Evolutionary conservation across 30 jellyfish, hydroid and myxozoan species (phyloP), one percentile per base, ranked within the genome.

Genomic region (Nemopilema nomurai): DNA sequence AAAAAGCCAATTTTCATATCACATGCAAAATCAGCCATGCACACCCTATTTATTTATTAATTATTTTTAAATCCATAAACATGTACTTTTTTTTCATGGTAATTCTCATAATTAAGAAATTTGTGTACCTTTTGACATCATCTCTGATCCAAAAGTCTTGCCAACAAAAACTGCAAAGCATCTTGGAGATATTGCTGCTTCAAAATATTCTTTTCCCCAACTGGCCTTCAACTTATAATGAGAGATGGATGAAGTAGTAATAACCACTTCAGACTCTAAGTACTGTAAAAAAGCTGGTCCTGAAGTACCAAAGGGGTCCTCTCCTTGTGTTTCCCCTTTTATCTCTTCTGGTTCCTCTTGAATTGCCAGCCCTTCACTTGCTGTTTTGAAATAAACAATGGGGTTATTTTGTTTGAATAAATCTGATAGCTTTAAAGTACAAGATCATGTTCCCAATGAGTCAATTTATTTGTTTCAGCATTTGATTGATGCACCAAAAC

Each of bases 161-260:
- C 13, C 57, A 41, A 73, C 16, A 18, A 31, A 8, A 66, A 73
- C 51, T 16, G 69, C 83, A 73, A 73, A 73, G 24, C 51, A 20
- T 73, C 83, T 73, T 73, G 83, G 83, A 3, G 0, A 9, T 29
- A 66, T 22, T 73, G 27, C 20, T 73, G 70, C 83, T 23, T 73
- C 83, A 29, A 32, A 29, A 73, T 8, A 73, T 31, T 51, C 33
- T 30, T 33, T 41, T 24, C 83, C 69, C 18, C 33, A 73, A 17
- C 30, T 28, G n/a, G 50, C 4, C 18, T 16, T 41, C 28, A 73
- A 69, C 4, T 31, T 18, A 33, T 13, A 0, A 16, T 73, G 28
- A 18, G 33, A 13, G 0, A 73, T 31, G 22, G 83, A 27, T 21
- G 31, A 8, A 8, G 69, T 30, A 31, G 25, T 51, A 49, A 33